Evolutionary conservation across 2,888 invertebrate genomes (phyloP).

Genomic region (Hoplodrina ambigua): DNA sequence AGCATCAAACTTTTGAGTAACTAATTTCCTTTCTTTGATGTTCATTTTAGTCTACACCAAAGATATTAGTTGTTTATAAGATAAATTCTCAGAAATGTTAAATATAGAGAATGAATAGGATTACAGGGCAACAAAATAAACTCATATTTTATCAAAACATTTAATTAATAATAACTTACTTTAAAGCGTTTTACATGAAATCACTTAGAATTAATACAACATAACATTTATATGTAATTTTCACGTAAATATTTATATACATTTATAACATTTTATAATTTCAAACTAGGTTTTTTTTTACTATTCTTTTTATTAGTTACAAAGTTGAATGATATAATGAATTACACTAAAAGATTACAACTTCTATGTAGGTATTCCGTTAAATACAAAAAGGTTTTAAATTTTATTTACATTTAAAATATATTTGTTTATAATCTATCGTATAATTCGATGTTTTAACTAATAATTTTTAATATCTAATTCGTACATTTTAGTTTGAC

Average conservation of each 20-base stretch:
- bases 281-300: slow-evolving; percentile 34
- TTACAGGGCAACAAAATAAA: slow-evolving; percentile 10
- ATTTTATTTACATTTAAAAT: slow-evolving; percentile 54
- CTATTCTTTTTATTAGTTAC: slow-evolving; percentile 34
- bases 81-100: not conserved
- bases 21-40: slow-evolving; percentile 19
- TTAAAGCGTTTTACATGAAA: slow-evolving; percentile 69
- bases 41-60: not conserved
- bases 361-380: slow-evolving; percentile 25
- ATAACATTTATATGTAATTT: slow-evolving; percentile 45
- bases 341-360: slow-evolving; percentile 41
- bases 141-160: slow-evolving; percentile 66
- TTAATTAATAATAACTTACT: slow-evolving; percentile 62
- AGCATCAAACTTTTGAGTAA: slow-evolving; percentile 1
- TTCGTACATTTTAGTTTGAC: slow-evolving; percentile 55
- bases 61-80: not conserved
- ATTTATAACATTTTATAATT: slow-evolving; percentile 44
- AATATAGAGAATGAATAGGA: not conserved
- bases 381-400: slow-evolving; percentile 42
- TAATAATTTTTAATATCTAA: slow-evolving; percentile 51
- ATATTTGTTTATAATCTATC: slow-evolving; percentile 39
- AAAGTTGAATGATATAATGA: slow-evolving; percentile 31
- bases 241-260: slow-evolving; percentile 51
- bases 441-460: slow-evolving; percentile 68
- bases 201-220: slow-evolving; percentile 54